Evolutionary conservation across 2,888 invertebrate genomes (phyloP), one percentile per base, ranked within the genome.

Genomic region (Agrotis clavis): DNA sequence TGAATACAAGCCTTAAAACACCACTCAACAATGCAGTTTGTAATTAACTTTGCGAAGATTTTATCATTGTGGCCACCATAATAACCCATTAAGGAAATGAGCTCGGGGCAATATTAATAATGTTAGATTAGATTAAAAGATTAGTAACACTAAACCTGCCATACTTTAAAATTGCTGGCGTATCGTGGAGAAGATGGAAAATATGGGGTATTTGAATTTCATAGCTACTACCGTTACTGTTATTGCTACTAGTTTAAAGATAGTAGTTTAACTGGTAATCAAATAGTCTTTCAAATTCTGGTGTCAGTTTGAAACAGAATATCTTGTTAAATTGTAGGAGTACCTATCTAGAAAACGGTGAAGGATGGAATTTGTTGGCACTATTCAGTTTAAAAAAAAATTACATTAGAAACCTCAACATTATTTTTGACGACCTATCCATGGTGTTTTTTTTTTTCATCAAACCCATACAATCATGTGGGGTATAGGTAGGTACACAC

Each of bases 61-160:
- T 66, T 67, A 84, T 84, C 83, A 56, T 50, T 51, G 21, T 60
- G 18, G 35, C 21, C 71, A 11, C 72, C 71, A 67, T 82, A 75
- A 75, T 79, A 83, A 82, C 71, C 79, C 76, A 84, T 74, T 84
- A 79, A 67, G 76, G 73, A 76, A 83, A 84, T 82, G 73, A 77
- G 76, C 71, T 73, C 57, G 69, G 59, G 73, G 71, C 65, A 21
- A 77, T 85, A 84, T 79, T 84, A 83, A 79, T 83, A 85, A 82
- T 57, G 50, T 71, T 70, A 74, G 82, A 84, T 84, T 84, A 83
- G 82, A 82, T 82, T 82, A 59, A 60, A 71, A 70, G 79, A 79
- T 82, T 72, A 54, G 25, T 30, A 51, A 30, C 14, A 68, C 68
- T 84, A 63, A 78, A 72, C 51, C 78, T 67, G 77, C 66, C 77